These are phyloP conservation scores for Antitype chi DNA, from an alignment of 2,888 invertebrate species.

Conservation along the genomic window DNA sequence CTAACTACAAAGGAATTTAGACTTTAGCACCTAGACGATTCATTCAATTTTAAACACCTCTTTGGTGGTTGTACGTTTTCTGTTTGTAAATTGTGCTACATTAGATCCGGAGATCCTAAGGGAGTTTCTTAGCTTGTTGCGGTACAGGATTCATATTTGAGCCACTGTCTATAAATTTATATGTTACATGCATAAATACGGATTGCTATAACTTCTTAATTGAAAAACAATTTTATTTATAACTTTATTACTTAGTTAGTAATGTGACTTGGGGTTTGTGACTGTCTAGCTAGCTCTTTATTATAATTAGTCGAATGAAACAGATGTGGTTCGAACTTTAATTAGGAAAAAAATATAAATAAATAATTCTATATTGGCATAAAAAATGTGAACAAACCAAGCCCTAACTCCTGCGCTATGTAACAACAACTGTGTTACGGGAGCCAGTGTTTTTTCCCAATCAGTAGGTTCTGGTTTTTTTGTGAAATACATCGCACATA, in stretches of 20 bases:
- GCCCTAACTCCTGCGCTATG: too few species aligned
- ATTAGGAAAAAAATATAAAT: not conserved
- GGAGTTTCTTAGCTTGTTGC: constrained; percentile 89
- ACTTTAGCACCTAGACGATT: constrained; percentile 52
- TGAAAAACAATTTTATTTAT: constrained; percentile 60
- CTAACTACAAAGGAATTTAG: constrained; percentile 64
- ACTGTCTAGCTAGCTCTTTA: not conserved
- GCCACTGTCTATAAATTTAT: constrained; percentile 84
- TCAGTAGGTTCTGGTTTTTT: too few species aligned
- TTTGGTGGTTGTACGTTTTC: constrained; percentile 50
- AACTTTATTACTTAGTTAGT: constrained; percentile 12
- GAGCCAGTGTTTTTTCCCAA: too few species aligned
- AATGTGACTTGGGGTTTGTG: not conserved
- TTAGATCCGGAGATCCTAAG: constrained; percentile 86
- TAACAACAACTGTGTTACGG: too few species aligned
- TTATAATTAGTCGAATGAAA: not conserved
- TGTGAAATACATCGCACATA: too few species aligned
- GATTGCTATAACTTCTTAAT: constrained; percentile 60
- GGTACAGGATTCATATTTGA: constrained; percentile 89
- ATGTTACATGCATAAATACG: constrained; percentile 71
- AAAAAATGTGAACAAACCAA: too few species aligned
- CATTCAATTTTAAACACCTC: constrained; percentile 40
- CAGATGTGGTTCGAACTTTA: not conserved
- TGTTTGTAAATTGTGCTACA: constrained; percentile 72
- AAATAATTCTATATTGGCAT: too few species aligned